These are phyloP conservation scores for Megastigmus dorsalis DNA, from an alignment of 2,888 invertebrate species.

Conservation along the genomic window DNA sequence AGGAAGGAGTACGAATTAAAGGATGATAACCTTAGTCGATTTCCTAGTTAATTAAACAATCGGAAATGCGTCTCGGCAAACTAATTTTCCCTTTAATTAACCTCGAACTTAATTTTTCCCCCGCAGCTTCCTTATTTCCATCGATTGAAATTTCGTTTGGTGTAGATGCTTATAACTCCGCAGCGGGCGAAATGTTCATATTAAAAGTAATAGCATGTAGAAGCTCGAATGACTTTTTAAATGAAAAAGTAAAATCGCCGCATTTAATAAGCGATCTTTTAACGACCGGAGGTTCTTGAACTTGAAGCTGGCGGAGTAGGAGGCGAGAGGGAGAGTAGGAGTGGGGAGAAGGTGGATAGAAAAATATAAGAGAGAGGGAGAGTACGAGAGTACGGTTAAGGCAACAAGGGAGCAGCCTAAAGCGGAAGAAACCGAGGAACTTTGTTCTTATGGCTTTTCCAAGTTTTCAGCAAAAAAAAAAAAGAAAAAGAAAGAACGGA, in stretches of 20 bases:
- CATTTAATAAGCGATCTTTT: constrained; percentile 53
- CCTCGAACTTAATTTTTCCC: not conserved
- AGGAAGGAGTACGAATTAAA: no score
- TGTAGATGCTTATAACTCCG: constrained; percentile 38
- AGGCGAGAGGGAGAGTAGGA: not conserved
- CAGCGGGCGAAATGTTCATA: constrained; percentile 25
- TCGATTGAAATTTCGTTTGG: constrained; percentile 13
- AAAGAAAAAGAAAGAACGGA: not conserved
- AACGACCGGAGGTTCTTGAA: constrained; percentile 47
- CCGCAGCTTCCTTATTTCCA: not conserved
- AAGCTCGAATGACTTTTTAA: constrained; percentile 42
- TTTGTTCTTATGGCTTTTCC: constrained; percentile 55
- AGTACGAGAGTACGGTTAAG: constrained; percentile 39
- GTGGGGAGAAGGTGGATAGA: not conserved
- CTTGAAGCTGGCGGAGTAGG: constrained; percentile 1
- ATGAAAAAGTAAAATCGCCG: constrained; percentile 46
- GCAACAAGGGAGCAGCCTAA: constrained; percentile 43
- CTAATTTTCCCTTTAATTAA: constrained; percentile 8
- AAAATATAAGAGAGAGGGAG: not conserved
- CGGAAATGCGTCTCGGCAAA: not conserved
- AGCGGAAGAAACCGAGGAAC: constrained; percentile 50
- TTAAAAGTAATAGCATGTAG: constrained; percentile 38
- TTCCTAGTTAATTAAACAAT: no score
- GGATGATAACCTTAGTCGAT: no score
- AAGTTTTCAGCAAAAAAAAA: constrained; percentile 42